These are phyloP conservation scores for Paramacrobiotus metropolitanus DNA, from an alignment of 1,140 invertebrate genomes.

Conservation along the genomic window DNA sequence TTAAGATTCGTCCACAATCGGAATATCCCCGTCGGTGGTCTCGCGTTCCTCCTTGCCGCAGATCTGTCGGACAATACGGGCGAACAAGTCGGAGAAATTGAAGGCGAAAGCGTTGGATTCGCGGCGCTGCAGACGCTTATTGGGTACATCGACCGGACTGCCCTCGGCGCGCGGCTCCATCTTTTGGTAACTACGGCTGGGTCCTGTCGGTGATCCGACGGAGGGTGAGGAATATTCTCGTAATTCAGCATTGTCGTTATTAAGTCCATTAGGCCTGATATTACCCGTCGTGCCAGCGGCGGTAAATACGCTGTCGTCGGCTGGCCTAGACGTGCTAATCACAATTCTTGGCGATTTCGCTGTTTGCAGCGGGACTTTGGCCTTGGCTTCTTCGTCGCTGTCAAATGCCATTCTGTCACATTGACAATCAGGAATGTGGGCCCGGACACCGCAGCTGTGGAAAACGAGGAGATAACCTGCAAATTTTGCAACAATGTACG, in stretches of 20 bases:
- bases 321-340: not conserved
- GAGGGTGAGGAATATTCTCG: too few relatives aligned
- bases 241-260: not conserved
- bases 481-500: too few relatives aligned
- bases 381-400: not conserved
- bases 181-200: not conserved
- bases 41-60: too few relatives aligned
- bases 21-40: too few relatives aligned
- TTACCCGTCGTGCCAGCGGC: not conserved
- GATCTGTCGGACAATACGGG: not conserved
- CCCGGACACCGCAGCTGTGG: too few relatives aligned
- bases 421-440: too few relatives aligned
- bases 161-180: not conserved
- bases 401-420: not conserved
- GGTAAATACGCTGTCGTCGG: not conserved
- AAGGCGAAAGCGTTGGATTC: not conserved
- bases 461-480: too few relatives aligned
- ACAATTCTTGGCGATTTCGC: not conserved
- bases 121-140: not conserved
- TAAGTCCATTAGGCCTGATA: not conserved
- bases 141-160: not conserved
- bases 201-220: too few relatives aligned
- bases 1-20: not conserved
- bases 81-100: not conserved
- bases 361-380: constrained; percentile 4